Percentiles rank a stretch among this genome's conserved stretches.
These are phyloP conservation scores for Delphinapterus leucas DNA, from an alignment of 2,113 vertebrate species.

Conservation along the genomic window DNA sequence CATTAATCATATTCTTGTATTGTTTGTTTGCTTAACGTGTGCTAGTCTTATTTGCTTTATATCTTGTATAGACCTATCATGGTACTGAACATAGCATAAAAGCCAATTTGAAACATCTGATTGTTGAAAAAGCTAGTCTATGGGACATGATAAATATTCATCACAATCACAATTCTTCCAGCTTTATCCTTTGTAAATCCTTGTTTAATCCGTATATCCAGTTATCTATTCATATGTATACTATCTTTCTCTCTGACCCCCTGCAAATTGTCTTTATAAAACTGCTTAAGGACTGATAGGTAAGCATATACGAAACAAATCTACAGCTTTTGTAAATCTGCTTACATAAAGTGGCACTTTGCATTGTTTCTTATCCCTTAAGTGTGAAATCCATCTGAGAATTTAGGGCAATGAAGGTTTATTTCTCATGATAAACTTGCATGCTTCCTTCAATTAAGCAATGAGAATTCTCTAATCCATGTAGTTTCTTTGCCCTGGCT, in stretches of 20 bases:
- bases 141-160: slow-evolving; percentile 57
- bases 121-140: slow-evolving; percentile 32
- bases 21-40: slow-evolving; percentile 35
- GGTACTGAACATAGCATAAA: slow-evolving; percentile 15
- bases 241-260: neutral
- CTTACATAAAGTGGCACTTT: slow-evolving; percentile 24
- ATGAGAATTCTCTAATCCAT: slow-evolving; percentile 22
- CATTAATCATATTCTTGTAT: slow-evolving; percentile 18
- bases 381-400: slow-evolving; percentile 43
- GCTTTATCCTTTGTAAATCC: slow-evolving; percentile 55
- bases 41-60: slow-evolving; percentile 43
- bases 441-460: slow-evolving; percentile 35
- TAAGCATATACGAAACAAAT: neutral
- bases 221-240: slow-evolving; percentile 49
- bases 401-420: slow-evolving; percentile 43
- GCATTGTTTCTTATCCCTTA: slow-evolving; percentile 50
- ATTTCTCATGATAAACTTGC: slow-evolving; percentile 36
- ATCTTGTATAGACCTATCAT: neutral
- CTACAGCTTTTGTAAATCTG: slow-evolving; percentile 29
- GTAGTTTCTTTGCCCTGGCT: neutral
- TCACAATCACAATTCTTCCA: slow-evolving; percentile 24
- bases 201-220: slow-evolving; percentile 51
- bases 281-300: neutral
- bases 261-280: slow-evolving; percentile 47
- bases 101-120: slow-evolving; percentile 42